phyloP scores from a whole-genome alignment of 2,888 invertebrate species.

The Acholoe squamosa region DNA sequence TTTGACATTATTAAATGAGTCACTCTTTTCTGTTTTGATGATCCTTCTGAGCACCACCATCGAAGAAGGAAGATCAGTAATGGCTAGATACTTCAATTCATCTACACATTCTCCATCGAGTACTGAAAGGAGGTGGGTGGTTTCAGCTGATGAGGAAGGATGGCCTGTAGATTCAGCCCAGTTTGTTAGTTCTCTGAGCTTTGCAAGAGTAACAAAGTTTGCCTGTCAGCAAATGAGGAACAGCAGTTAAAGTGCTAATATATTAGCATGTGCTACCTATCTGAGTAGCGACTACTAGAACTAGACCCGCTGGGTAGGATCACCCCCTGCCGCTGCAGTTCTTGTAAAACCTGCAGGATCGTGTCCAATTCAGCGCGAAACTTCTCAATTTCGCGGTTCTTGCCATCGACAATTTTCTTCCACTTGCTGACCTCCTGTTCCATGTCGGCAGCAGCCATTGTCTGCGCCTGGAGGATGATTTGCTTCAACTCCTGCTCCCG shows the following conservation, averaged over 20 bases:
- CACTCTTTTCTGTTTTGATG: no score
- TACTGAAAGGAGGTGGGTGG: no score
- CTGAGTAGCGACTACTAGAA: conserved; percentile 25
- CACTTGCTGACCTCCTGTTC: conserved; percentile 79
- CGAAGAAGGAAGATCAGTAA: no score
- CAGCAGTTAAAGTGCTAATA: no score
- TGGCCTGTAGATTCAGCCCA: no score
- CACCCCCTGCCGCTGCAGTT: conserved; percentile 81
- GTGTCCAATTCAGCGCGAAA: conserved; percentile 82
- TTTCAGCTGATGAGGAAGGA: no score
- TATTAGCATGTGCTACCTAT: conserved; percentile 38
- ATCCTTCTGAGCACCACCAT: no score
- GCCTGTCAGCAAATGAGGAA: neutral
- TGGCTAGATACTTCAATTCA: no score
- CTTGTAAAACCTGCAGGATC: conserved; percentile 80
- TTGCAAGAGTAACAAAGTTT: neutral
- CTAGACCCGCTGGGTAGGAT: conserved; percentile 73
- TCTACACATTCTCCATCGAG: no score
- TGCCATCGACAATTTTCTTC: conserved; percentile 78
- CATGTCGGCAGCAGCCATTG: conserved; percentile 74
- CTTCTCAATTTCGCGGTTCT: conserved; percentile 81
- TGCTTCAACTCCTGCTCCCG: conserved; percentile 78
- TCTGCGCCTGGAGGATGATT: conserved; percentile 75
- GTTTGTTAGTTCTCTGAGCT: neutral
- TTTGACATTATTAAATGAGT: no score